Conservation (phyloP, 37 sponge, comb jelly and placozoan species). For the Hormiphora californensis region DNA sequence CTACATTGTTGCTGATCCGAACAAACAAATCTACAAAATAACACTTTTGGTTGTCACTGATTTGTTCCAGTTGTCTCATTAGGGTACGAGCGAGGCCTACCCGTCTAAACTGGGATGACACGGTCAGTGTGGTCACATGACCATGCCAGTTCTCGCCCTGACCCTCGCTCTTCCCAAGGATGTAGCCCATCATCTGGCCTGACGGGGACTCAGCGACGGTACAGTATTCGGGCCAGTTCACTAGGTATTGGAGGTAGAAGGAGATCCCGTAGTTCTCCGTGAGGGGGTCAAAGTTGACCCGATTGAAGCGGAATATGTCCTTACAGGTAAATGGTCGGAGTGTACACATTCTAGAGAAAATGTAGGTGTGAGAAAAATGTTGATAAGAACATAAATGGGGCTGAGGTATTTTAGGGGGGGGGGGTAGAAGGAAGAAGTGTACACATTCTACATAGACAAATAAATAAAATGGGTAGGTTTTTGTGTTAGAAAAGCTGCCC, state of each 20-base stretch:
- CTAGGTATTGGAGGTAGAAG: constrained; percentile 69
- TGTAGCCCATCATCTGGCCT: constrained; percentile 94
- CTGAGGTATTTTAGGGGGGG: too few species aligned
- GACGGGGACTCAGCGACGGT: constrained; percentile 77
- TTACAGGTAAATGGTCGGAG: constrained; percentile 74
- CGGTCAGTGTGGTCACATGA: constrained; percentile 94
- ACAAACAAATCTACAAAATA: constrained; percentile 97
- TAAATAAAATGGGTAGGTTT: too few species aligned
- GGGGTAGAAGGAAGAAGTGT: too few species aligned
- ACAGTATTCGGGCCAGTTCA: constrained; percentile 91
- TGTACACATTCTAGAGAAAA: too few species aligned
- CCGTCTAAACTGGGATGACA: constrained; percentile 74
- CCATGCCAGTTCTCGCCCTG: constrained; percentile 80
- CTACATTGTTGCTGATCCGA: constrained; percentile 78
- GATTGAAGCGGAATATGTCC: constrained; percentile 79
- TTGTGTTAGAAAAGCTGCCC: too few species aligned
- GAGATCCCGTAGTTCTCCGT: constrained; percentile 88
- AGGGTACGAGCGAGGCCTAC: constrained; percentile 84
- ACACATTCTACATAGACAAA: too few species aligned
- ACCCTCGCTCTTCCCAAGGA: constrained; percentile 63
- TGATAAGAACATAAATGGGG: too few species aligned
- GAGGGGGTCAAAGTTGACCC: constrained; percentile 82
- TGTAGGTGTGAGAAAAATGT: too few species aligned
- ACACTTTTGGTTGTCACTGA: constrained; percentile 84
- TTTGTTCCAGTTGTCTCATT: constrained; percentile 77